A percentile compares a stretch with the other conserved stretches of the same genome.
phyloP scores from a whole-genome alignment of 53 echinoderm and acorn worm species.

The Crossaster papposus region DNA sequence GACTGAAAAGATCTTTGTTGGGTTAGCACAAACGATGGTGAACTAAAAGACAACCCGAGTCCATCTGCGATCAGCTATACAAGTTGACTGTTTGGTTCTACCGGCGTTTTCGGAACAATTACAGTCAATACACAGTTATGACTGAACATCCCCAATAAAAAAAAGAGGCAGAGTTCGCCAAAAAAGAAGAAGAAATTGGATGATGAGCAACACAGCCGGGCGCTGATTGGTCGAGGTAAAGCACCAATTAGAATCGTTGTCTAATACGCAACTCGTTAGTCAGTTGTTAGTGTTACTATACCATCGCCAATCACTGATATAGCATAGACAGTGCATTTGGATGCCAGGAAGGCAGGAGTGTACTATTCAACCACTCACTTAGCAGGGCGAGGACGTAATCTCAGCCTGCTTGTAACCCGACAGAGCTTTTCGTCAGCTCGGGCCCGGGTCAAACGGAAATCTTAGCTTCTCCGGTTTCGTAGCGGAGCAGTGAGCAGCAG shows the following conservation, averaged over 20 bases:
- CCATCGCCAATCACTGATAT: neutral
- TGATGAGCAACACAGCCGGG: slow-evolving; percentile 44
- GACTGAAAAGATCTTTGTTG: slow-evolving; percentile 38
- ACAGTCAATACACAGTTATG: slow-evolving; percentile 62
- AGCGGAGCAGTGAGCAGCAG: slow-evolving; percentile 38
- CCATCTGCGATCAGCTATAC: slow-evolving; percentile 63
- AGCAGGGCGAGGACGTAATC: slow-evolving; percentile 56
- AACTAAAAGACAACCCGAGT: slow-evolving; percentile 44
- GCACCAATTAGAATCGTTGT: slow-evolving; percentile 58
- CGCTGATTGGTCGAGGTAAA: slow-evolving; percentile 62
- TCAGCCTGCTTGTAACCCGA: slow-evolving; percentile 45
- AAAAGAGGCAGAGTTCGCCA: neutral
- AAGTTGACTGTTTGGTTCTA: slow-evolving; percentile 52
- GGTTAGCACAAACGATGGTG: slow-evolving; percentile 40
- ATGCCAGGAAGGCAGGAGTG: slow-evolving; percentile 18
- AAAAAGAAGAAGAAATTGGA: neutral
- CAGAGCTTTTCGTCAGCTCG: slow-evolving; percentile 60
- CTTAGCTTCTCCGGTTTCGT: slow-evolving; percentile 59
- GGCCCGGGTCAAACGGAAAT: slow-evolving; percentile 60
- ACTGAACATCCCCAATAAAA: slow-evolving; percentile 40
- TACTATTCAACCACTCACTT: slow-evolving; percentile 57
- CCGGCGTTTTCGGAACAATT: slow-evolving; percentile 57
- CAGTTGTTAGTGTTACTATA: slow-evolving; percentile 63
- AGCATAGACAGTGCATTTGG: slow-evolving; percentile 21
- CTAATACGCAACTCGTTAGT: slow-evolving; percentile 61